Conservation (phyloP, 2,888 invertebrate genomes). For the Eupeodes luniger region DNA sequence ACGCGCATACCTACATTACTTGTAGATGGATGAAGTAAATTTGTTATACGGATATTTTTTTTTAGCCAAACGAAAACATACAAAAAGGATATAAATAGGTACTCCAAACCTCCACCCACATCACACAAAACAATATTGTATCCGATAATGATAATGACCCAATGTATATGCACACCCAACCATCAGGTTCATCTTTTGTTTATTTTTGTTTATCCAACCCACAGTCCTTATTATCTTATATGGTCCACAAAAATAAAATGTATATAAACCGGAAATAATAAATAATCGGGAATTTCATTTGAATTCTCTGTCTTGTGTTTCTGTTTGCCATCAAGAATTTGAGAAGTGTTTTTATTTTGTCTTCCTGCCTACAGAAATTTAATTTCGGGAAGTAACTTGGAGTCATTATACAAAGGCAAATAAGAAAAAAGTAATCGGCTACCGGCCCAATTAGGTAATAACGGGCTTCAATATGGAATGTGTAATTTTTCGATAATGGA, state of each 20-base stretch:
- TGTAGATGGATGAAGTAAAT: not conserved
- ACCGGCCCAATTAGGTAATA: slow-evolving; percentile 68
- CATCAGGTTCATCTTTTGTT: slow-evolving; percentile 32
- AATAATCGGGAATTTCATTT: slow-evolving; percentile 47
- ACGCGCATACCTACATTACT: no score
- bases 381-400: slow-evolving; percentile 34
- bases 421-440: slow-evolving; percentile 35
- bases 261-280: slow-evolving; percentile 35
- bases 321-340: slow-evolving; percentile 2
- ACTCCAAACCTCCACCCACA: not conserved
- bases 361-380: not conserved
- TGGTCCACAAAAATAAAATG: slow-evolving; percentile 34
- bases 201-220: slow-evolving; percentile 46
- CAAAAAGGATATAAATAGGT: not conserved
- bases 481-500: slow-evolving; percentile 69
- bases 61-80: not conserved
- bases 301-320: slow-evolving; percentile 11
- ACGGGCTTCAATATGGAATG: slow-evolving; percentile 63
- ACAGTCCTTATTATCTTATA: slow-evolving; percentile 32
- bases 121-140: not conserved
- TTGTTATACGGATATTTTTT: not conserved
- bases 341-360: slow-evolving; percentile 20
- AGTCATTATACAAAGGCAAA: not conserved
- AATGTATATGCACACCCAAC: slow-evolving; percentile 4
- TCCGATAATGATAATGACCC: slow-evolving; percentile 21